Conservation (phyloP, 2,888 invertebrate genomes). For the Drosophila anomelani region DNA sequence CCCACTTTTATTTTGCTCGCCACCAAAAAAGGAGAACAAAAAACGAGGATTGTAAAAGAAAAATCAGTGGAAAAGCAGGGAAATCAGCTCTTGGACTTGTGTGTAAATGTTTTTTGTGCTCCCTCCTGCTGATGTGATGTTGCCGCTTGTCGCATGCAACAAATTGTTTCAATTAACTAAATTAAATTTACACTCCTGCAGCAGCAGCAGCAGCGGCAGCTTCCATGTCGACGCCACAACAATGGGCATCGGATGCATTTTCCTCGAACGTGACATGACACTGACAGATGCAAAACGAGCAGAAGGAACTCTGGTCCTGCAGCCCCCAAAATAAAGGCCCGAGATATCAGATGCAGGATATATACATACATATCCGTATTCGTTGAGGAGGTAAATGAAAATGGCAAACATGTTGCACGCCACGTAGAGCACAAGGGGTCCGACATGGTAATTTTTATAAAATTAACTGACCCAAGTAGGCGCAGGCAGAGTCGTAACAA, state of each 20-base stretch:
- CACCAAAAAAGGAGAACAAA: constrained; percentile 8
- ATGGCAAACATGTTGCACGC: constrained; percentile 73
- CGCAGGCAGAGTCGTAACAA: constrained; percentile 22
- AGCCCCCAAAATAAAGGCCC: constrained; percentile 36
- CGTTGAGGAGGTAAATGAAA: constrained; percentile 60
- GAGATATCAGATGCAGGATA: constrained; percentile 37
- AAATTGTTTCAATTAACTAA: constrained; percentile 84
- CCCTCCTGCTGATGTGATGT: constrained; percentile 47
- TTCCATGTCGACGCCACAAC: constrained; percentile 55
- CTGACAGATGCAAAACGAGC: constrained; percentile 74
- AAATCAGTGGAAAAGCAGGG: constrained; percentile 71
- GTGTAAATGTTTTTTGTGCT: constrained; percentile 54
- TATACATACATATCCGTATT: constrained; percentile 5
- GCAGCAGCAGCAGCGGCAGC: constrained; percentile 59
- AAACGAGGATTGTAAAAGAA: constrained; percentile 55
- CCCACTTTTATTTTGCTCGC: constrained; percentile 11
- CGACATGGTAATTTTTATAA: constrained; percentile 74
- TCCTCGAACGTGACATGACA: constrained; percentile 79
- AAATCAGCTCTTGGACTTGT: constrained; percentile 36
- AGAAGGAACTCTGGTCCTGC: constrained; percentile 31
- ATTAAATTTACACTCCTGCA: constrained; percentile 83
- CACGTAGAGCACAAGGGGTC: constrained; percentile 42
- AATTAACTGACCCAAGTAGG: constrained; percentile 73
- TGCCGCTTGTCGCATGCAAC: constrained; percentile 76
- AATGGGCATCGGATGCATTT: constrained; percentile 70